phyloP scores from a whole-genome alignment of 2,113 vertebrate species.

The Tichodroma muraria region DNA sequence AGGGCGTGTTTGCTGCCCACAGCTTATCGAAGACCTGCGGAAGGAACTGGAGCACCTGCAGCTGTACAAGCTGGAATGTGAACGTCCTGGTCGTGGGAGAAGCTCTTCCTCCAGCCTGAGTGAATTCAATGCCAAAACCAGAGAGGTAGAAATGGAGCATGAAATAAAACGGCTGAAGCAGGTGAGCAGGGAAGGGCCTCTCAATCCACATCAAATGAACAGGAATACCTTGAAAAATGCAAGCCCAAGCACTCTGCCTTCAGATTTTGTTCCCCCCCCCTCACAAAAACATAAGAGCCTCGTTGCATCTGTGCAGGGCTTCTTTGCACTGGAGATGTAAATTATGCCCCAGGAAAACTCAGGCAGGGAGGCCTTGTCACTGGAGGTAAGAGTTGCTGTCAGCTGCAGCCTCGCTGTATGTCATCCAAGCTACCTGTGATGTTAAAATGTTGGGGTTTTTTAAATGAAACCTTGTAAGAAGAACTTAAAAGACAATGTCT shows the following conservation, averaged over 20 bases:
- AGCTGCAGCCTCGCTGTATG: neutral
- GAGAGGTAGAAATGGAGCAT: slow-evolving; percentile 92
- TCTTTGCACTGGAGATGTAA: neutral
- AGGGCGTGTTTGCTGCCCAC: neutral
- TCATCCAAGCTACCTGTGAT: neutral
- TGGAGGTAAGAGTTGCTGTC: neutral
- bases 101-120: slow-evolving; percentile 77
- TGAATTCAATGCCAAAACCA: slow-evolving; percentile 83
- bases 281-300: neutral
- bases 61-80: slow-evolving; percentile 89
- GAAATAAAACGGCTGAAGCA: slow-evolving; percentile 93
- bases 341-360: neutral
- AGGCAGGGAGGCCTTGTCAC: neutral
- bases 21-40: slow-evolving; percentile 94
- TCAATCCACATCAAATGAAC: neutral
- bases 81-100: slow-evolving; percentile 80
- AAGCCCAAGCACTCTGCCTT: neutral
- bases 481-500: neutral
- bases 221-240: neutral
- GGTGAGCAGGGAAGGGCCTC: slow-evolving; percentile 64
- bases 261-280: neutral
- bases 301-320: neutral
- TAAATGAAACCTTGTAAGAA: neutral
- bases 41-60: slow-evolving; percentile 93
- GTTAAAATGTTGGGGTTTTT: neutral